Base-by-base conservation (phyloP, 2,113 vertebrate species). In the Trochalopteron elliotii region DNA sequence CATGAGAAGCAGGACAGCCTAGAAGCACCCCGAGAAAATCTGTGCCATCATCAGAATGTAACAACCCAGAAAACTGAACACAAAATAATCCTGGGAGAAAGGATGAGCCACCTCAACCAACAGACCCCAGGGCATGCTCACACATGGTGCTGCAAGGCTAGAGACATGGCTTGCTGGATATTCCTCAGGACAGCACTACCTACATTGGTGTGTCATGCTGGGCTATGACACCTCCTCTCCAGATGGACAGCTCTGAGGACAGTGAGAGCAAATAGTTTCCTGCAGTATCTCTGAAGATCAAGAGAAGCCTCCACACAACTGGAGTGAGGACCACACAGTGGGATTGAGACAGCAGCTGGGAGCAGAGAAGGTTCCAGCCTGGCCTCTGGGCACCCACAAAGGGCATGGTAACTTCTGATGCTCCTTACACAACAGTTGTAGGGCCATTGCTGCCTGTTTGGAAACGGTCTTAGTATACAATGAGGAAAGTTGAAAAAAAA, bases 181-280 rank as follows among this genome's bases (percentile, higher is more conserved):
- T 53, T 37, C 31, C 87, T 45, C n/a, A 65, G 27, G 17, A 45
- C 0, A 78, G 45, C 45, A 37, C 40, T 18, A 56, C 12, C 7
- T 15, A 52, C 10, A 15, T 33, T 8, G 0, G 1, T 0, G 4
- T 44, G 28, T 72, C 37, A 14, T 24, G 22, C 37, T 64, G 15
- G 21, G 25, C 28, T 65, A 45, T 7, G 10, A 30, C 37, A 77
- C 27, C 67, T 91, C 37, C 78, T 71, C 64, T 72, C 42, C 40
- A 80, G 83, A 65, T 5, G 52, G 55, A 65, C 0, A 0, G 42
- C 47, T 92, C 87, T 64, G 47, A 63, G 65, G 20, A 70, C 23
- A 52, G 33, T 21, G 56, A 82, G 37, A 83, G 21, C 35, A 83
- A 87, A 61, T 1, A 39, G 12, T 23, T 86, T 55, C 45, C 70